Evolutionary conservation across 2,888 invertebrate genomes (phyloP).

Genomic region (Tridacna gigas): DNA sequence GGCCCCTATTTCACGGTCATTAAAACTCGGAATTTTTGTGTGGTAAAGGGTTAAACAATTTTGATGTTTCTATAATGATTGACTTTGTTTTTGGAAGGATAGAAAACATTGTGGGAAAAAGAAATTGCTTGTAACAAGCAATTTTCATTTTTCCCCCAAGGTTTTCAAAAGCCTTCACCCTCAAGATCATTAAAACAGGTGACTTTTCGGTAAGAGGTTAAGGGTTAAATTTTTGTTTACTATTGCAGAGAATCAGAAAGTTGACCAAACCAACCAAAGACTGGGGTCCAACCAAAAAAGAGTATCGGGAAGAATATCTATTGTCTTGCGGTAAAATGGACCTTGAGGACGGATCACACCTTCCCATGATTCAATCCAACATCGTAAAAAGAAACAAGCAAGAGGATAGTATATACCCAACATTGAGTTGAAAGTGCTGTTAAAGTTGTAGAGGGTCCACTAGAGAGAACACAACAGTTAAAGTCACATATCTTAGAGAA

Average conservation of each 20-base stretch:
- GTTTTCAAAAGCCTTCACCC: neutral
- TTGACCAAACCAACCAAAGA: conserved; percentile 71
- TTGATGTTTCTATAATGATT: no score
- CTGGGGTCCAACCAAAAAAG: conserved; percentile 78
- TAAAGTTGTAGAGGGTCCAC: neutral
- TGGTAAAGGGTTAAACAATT: no score
- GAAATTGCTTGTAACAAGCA: neutral
- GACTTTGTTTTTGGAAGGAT: neutral
- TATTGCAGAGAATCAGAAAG: conserved; percentile 73
- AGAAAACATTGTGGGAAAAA: neutral
- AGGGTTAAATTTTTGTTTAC: neutral
- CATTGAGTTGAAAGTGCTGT: neutral
- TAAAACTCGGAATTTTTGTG: no score
- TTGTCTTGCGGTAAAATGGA: conserved; percentile 58
- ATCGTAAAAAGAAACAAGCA: conserved; percentile 36
- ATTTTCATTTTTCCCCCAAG: neutral
- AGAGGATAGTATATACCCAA: conserved; percentile 6
- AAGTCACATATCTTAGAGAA: neutral
- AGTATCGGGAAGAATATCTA: conserved; percentile 71
- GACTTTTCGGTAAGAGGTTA: neutral
- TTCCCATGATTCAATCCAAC: conserved; percentile 35
- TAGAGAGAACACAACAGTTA: neutral
- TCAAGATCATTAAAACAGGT: neutral
- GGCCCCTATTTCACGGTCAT: no score
- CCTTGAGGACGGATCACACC: conserved; percentile 8